Evolutionary conservation across 1,140 invertebrate genomes (phyloP), one percentile per base, ranked within the genome.

Genomic region (Drosophila hydei): DNA sequence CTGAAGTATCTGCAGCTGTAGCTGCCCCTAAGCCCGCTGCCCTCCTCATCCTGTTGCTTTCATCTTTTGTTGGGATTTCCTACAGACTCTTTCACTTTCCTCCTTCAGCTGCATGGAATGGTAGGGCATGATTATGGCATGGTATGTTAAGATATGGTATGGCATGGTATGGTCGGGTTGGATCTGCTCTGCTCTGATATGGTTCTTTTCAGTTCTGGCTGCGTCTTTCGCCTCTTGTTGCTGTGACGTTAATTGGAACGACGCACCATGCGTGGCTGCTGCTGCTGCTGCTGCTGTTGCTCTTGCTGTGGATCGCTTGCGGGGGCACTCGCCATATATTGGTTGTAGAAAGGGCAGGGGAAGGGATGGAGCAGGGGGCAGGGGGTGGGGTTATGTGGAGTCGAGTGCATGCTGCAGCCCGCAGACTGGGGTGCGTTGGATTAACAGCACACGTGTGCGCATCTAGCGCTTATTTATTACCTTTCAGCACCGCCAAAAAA

Each of bases 381-480:
- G 40, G 38, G 33, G 30, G 9, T 9, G 9, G 27, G 12, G 14
- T 9, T 9, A 14, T 21, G 30, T 18, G 42, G 47, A 16, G 60
- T 40, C 38, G 14, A 19, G 8, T 48, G 45, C 45, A 48, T n/a
- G 38, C 38, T 18, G 45, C 25, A 47, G 14, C 33, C 25, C 55
- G 43, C 38, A 63, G 47, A 8, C 43, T 61, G 51, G 61, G 61
- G 61, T 45, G 67, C 52, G 50, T 79, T 75, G 81, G 78, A 87
- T 85, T 85, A 85, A 88, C 83, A 63, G 77, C 74, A 85, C 81
- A 85, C 81, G 81, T 85, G 81, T 85, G 74, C 78, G 81, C 83
- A 87, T 81, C 83, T 75, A 72, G 77, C 73, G 69, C 75, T 88
- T 88, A 87, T 87, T 87, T 87, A 87, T 87, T 87, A 88, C 81